phyloP scores from a whole-genome alignment of 2,797 vertebrate species.

The Anolis apletophallus region DNA sequence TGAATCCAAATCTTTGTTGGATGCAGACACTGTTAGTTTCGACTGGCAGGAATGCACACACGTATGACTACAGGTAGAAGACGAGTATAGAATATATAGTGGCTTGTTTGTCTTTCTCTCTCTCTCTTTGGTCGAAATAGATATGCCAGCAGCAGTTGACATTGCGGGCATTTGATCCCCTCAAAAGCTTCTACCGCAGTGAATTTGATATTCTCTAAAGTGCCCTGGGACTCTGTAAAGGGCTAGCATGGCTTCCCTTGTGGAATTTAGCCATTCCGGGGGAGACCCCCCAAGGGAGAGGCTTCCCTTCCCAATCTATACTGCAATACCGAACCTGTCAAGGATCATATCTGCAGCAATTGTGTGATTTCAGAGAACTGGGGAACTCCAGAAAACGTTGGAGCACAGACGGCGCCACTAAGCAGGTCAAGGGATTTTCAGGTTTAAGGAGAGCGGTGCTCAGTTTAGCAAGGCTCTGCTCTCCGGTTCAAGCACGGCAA shows the following conservation, averaged over 20 bases:
- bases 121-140: not conserved
- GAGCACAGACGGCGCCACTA: not conserved
- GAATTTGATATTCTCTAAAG: not conserved
- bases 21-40: too few relatives aligned
- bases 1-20: not conserved
- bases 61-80: not conserved
- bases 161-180: not conserved
- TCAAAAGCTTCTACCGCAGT: not conserved
- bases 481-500: not conserved
- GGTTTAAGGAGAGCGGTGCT: conserved; percentile 2
- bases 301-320: not conserved
- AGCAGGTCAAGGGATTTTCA: conserved; percentile 1
- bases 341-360: not conserved
- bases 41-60: not conserved
- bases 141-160: not conserved
- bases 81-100: not conserved
- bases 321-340: not conserved
- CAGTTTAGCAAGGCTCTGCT: not conserved
- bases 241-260: not conserved
- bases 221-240: not conserved
- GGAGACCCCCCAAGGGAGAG: too few relatives aligned
- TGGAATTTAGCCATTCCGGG: not conserved
- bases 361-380: not conserved
- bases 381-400: not conserved
- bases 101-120: not conserved